These are phyloP conservation scores for Brevipalpus yothersi DNA, from an alignment of 1,140 invertebrate species.

Conservation along the genomic window DNA sequence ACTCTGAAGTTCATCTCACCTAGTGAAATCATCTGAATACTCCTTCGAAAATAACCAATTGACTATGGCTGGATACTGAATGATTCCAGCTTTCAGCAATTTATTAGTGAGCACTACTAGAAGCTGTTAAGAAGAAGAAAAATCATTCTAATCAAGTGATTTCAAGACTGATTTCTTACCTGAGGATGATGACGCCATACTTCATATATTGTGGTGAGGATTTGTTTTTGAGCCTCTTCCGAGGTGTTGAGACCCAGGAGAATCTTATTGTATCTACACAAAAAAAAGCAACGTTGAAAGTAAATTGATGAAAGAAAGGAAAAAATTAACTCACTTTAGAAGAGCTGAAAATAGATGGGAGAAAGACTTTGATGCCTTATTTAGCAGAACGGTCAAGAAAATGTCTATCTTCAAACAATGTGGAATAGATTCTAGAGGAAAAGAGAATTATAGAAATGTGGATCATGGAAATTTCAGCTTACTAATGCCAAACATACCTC, in stretches of 20 bases:
- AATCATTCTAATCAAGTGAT: background rate
- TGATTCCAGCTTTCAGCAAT: slow-evolving; percentile 85
- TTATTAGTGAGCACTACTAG: slow-evolving; percentile 87
- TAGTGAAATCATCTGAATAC: slow-evolving; percentile 77
- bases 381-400: slow-evolving; percentile 78
- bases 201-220: slow-evolving; percentile 75
- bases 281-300: background rate
- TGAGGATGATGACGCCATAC: slow-evolving; percentile 80
- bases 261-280: background rate
- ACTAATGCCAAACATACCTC: background rate
- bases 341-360: slow-evolving; percentile 94
- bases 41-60: slow-evolving; percentile 98
- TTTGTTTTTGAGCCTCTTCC: slow-evolving; percentile 84
- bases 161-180: slow-evolving; percentile 14
- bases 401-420: slow-evolving; percentile 88
- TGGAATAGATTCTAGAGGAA: slow-evolving; percentile 19
- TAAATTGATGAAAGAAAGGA: background rate
- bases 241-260: slow-evolving; percentile 47
- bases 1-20: slow-evolving; percentile 24
- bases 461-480: background rate
- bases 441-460: background rate
- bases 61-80: slow-evolving; percentile 84
- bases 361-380: slow-evolving; percentile 83
- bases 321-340: slow-evolving; percentile 36
- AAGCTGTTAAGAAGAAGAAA: slow-evolving; percentile 34